phyloP scores from a whole-genome alignment of 1,140 invertebrate species.

The Halyomorpha halys region DNA sequence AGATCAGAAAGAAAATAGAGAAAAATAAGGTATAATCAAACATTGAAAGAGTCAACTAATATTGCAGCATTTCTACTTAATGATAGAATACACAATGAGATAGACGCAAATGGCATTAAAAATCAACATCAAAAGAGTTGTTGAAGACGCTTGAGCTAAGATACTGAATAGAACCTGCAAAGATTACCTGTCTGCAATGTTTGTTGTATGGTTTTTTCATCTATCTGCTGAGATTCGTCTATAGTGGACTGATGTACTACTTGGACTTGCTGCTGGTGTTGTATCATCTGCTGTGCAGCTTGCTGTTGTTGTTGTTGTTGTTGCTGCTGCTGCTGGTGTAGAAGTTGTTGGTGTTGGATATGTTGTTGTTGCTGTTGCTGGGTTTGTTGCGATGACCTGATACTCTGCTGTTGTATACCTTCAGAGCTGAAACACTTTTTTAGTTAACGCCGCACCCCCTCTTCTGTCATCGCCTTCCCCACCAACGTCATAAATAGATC shows the following conservation, averaged over 20 bases:
- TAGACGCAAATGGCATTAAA: too few species aligned
- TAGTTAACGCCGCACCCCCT: background rate
- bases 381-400: background rate
- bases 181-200: background rate
- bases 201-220: background rate
- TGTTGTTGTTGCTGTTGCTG: background rate
- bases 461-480: background rate
- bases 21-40: too few species aligned
- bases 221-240: background rate
- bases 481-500: background rate
- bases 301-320: background rate
- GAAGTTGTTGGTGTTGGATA: background rate
- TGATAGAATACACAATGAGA: too few species aligned
- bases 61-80: too few species aligned
- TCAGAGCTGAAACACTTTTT: slow-evolving; percentile 2
- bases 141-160: too few species aligned
- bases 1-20: too few species aligned
- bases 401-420: background rate
- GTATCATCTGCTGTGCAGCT: background rate
- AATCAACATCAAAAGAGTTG: too few species aligned
- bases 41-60: too few species aligned
- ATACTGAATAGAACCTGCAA: too few species aligned
- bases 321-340: background rate
- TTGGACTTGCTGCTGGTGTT: background rate
- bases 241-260: background rate